Percentiles rank a stretch among this genome's conserved stretches.
These are phyloP conservation scores for Odontomachus brunneus DNA, from an alignment of 1,140 invertebrate species.

Conservation along the genomic window DNA sequence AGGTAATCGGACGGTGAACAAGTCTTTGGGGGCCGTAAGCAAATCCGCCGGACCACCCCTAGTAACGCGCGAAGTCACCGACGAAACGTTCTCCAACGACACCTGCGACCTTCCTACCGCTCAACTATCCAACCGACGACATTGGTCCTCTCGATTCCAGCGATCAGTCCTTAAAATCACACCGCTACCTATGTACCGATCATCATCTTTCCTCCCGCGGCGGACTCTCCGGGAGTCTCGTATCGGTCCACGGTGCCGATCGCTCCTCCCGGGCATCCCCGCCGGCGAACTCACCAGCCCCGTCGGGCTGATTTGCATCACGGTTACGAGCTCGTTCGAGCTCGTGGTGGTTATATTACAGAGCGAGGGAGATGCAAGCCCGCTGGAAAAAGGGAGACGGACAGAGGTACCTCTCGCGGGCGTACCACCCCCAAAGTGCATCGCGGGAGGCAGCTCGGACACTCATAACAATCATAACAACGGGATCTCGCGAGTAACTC, in stretches of 20 bases:
- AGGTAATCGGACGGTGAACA: not conserved
- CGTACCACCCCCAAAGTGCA: conserved; percentile 77
- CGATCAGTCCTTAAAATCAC: conserved; percentile 65
- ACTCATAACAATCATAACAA: conserved; percentile 85
- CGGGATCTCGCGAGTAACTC: conserved; percentile 82
- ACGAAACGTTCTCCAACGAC: conserved; percentile 31
- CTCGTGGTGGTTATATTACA: conserved; percentile 81
- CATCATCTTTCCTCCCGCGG: conserved; percentile 56
- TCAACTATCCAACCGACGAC: not conserved
- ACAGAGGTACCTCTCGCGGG: conserved; percentile 69
- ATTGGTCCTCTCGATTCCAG: not conserved
- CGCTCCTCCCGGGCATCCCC: conserved; percentile 71
- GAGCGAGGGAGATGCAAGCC: conserved; percentile 62
- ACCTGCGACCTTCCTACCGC: conserved; percentile 30
- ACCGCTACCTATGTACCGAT: conserved; percentile 43
- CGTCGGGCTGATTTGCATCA: conserved; percentile 82
- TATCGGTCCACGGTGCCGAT: conserved; percentile 66
- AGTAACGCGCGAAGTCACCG: not conserved
- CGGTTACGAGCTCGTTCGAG: conserved; percentile 81
- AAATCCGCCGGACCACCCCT: not conserved
- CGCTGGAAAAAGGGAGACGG: conserved; percentile 68
- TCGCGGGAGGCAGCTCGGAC: conserved; percentile 81
- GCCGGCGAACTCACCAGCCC: conserved; percentile 71
- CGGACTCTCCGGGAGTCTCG: conserved; percentile 48
- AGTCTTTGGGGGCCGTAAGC: not conserved